Conservation (phyloP, 2,888 invertebrate genomes). For the Stegana nigrithorax region DNA sequence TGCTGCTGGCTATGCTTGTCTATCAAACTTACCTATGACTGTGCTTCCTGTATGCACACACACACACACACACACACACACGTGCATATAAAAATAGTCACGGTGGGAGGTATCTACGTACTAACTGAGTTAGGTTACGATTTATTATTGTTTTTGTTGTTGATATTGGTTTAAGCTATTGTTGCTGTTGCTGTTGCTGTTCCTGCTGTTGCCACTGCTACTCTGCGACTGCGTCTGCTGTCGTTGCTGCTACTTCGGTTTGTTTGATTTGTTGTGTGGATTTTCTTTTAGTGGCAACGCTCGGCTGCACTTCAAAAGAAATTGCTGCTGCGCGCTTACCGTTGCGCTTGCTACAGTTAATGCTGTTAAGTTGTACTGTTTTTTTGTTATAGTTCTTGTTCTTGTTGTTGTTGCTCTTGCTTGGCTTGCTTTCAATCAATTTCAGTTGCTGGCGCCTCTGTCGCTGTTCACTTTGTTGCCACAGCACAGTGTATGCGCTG, state of each 20-base stretch:
- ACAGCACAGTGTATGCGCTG: too few relatives aligned
- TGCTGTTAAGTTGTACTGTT: too few relatives aligned
- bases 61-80: too few relatives aligned
- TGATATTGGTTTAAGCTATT: neutral
- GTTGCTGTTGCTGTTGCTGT: neutral
- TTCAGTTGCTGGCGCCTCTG: conserved; percentile 38
- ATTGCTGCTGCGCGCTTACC: neutral
- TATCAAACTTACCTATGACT: conserved; percentile 11
- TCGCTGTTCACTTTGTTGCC: conserved; percentile 41
- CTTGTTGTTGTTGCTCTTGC: conserved; percentile 40
- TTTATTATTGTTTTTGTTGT: neutral
- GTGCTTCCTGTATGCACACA: too few relatives aligned
- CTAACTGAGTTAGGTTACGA: neutral
- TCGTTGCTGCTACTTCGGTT: neutral
- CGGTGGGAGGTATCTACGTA: neutral
- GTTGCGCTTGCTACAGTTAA: neutral
- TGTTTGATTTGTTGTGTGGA: conserved; percentile 26
- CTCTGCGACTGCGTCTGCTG: neutral
- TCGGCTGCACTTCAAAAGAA: conserved; percentile 45
- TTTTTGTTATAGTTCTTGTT: conserved; percentile 17
- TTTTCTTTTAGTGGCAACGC: conserved; percentile 22
- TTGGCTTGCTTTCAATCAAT: conserved; percentile 59
- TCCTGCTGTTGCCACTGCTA: neutral
- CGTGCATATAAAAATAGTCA: too few relatives aligned
- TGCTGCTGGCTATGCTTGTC: neutral